These are phyloP conservation scores for Lacerta bilineata DNA, from an alignment of 2,797 vertebrate species.

Conservation along the genomic window DNA sequence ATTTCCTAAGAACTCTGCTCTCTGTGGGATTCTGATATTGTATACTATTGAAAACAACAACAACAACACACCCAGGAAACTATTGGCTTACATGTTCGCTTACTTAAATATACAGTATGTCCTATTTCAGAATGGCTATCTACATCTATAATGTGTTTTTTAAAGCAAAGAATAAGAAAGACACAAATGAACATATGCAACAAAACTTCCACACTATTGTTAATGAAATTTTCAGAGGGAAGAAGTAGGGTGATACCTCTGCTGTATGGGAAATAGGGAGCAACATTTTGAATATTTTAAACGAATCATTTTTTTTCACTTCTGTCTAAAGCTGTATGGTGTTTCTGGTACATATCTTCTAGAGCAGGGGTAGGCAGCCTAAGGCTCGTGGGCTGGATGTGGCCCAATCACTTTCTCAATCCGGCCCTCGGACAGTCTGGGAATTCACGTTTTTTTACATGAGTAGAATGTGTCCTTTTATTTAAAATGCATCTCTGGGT, in stretches of 20 bases:
- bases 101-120: background rate
- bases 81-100: slow-evolving; percentile 27
- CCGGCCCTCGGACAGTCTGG: too few relatives aligned
- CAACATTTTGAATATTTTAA: background rate
- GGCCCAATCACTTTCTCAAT: too few relatives aligned
- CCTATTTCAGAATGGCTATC: background rate
- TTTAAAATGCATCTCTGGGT: too few relatives aligned
- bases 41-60: background rate
- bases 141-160: background rate
- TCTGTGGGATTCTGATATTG: background rate
- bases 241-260: background rate
- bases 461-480: too few relatives aligned
- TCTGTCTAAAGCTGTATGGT: background rate
- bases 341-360: background rate
- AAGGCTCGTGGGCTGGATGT: too few relatives aligned
- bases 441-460: too few relatives aligned
- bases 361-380: too few relatives aligned
- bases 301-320: background rate
- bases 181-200: background rate
- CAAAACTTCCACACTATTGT: background rate
- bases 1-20: slow-evolving; percentile 29
- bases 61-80: slow-evolving; percentile 1
- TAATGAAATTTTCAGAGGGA: background rate
- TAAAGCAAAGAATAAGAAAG: background rate
- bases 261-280: background rate